A percentile compares a stretch with the other conserved stretches of the same genome.
phyloP scores from a whole-genome alignment of 2,113 vertebrate species.

The Antechinus stuartii region DNA sequence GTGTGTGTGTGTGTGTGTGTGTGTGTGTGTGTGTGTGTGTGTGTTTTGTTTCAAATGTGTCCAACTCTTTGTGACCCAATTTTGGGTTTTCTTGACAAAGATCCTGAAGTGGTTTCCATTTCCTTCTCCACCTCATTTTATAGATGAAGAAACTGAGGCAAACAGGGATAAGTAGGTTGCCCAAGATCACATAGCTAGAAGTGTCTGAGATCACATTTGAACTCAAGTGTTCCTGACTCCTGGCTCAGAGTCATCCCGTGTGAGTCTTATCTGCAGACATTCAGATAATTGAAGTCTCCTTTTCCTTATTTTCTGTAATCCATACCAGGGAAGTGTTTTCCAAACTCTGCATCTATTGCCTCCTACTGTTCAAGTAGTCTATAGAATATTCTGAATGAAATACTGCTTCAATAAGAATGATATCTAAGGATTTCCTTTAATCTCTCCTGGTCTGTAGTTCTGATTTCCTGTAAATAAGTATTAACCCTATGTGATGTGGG shows the following conservation, averaged over 20 bases:
- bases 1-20: neutral
- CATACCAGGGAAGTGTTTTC: neutral
- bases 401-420: neutral
- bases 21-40: neutral
- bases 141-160: neutral
- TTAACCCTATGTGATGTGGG: neutral
- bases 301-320: neutral
- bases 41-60: neutral
- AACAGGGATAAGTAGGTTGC: neutral
- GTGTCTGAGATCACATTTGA: neutral
- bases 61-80: neutral
- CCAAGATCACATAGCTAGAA: neutral
- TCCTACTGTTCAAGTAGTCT: neutral
- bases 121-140: neutral
- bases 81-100: neutral
- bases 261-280: neutral
- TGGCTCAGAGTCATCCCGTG: neutral
- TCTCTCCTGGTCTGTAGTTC: neutral
- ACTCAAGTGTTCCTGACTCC: neutral
- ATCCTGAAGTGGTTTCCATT: neutral
- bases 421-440: neutral
- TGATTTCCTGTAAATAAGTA: neutral
- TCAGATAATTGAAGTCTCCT: neutral
- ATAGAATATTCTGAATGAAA: neutral
- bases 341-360: neutral